These are phyloP conservation scores for Mugil cephalus DNA, from an alignment of 2,113 vertebrate species.

Conservation along the genomic window DNA sequence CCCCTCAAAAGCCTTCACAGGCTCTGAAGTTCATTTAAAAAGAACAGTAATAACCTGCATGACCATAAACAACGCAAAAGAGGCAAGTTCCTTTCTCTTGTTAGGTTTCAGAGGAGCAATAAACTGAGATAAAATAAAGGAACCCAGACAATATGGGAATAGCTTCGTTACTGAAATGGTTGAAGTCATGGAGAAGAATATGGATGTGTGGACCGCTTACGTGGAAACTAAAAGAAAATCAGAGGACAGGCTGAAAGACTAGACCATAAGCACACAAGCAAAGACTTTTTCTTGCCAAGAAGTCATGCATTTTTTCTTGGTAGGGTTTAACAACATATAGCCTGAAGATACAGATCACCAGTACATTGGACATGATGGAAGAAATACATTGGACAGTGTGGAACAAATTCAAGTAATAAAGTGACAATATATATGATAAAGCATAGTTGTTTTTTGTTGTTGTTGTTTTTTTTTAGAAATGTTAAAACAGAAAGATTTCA, in stretches of 20 bases:
- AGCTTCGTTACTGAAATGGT: conserved; percentile 55
- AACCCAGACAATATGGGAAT: conserved; percentile 51
- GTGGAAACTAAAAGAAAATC: conserved; percentile 58
- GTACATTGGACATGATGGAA: conserved; percentile 74
- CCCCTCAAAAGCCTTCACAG: conserved; percentile 87
- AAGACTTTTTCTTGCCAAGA: conserved; percentile 76
- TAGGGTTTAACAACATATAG: conserved; percentile 78
- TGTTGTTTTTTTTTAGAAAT: conserved; percentile 64
- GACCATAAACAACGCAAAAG: conserved; percentile 87
- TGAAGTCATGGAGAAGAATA: conserved; percentile 44
- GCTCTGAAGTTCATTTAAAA: conserved; percentile 88
- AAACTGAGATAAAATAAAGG: conserved; percentile 67
- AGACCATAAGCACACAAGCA: conserved; percentile 80
- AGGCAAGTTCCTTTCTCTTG: conserved; percentile 62
- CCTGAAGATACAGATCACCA: conserved; percentile 78
- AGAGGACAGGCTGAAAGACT: conserved; percentile 75
- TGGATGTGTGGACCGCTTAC: conserved; percentile 40
- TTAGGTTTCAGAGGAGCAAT: conserved; percentile 63
- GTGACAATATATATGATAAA: conserved; percentile 73
- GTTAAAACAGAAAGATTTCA: conserved; percentile 62
- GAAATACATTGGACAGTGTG: conserved; percentile 71
- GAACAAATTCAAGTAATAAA: conserved; percentile 81
- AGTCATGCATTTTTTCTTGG: conserved; percentile 81
- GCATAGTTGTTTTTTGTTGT: conserved; percentile 54
- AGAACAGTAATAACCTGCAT: conserved; percentile 90